A percentile compares a stretch with the other conserved stretches of the same genome.
These are phyloP conservation scores for Odocoileus virginianus DNA, from an alignment of 2,113 vertebrate genomes.

Conservation along the genomic window DNA sequence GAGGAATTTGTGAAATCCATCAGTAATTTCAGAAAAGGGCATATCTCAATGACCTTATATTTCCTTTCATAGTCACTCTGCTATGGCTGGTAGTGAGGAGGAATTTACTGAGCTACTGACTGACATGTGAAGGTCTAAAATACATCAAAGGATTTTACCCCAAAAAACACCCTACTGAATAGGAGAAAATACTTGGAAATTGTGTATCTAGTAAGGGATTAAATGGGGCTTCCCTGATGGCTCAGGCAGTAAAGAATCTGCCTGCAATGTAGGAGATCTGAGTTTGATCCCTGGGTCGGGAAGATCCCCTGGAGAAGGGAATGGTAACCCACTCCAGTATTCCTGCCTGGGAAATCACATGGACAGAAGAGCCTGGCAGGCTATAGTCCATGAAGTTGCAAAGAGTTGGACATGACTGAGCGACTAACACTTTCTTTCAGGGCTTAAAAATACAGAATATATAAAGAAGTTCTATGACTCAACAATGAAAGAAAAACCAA, in stretches of 20 bases:
- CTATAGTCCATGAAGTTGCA: not conserved
- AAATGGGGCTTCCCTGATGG: not conserved
- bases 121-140: not conserved
- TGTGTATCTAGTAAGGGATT: not conserved
- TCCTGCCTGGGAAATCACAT: not conserved
- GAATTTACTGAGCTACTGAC: not conserved
- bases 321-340: not conserved
- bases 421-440: not conserved
- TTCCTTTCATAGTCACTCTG: not conserved
- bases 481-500: not conserved
- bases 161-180: not conserved
- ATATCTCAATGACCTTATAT: not conserved
- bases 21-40: not conserved
- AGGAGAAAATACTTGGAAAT: not conserved
- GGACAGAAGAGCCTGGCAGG: not conserved
- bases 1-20: not conserved
- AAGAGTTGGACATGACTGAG: not conserved
- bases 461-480: not conserved
- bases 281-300: not conserved
- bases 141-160: not conserved
- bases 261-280: not conserved
- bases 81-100: not conserved
- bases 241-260: not conserved
- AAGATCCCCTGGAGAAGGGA: not conserved
- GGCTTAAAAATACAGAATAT: not conserved